These are phyloP conservation scores for Perizoma affinitatum DNA, from an alignment of 2,888 invertebrate genomes.

Conservation along the genomic window DNA sequence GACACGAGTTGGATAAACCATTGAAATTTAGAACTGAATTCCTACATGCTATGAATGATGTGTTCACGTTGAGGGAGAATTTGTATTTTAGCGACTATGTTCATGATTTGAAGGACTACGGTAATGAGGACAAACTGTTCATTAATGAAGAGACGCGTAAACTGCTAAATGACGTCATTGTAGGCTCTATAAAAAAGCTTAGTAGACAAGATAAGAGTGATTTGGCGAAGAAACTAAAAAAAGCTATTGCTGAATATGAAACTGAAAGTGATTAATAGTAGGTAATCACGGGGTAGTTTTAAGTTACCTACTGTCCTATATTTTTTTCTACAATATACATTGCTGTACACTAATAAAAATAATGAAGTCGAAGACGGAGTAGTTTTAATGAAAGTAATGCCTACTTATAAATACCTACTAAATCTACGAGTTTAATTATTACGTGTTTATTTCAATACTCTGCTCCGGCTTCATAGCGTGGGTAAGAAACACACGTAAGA, in stretches of 20 bases:
- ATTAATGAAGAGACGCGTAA: slow-evolving; percentile 42
- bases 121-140: slow-evolving; percentile 32
- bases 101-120: slow-evolving; percentile 42
- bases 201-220: slow-evolving; percentile 35
- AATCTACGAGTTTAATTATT: too few relatives aligned
- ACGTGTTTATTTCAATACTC: too few relatives aligned
- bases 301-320: too few relatives aligned
- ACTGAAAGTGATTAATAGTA: not conserved
- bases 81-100: slow-evolving; percentile 58
- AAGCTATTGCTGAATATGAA: slow-evolving; percentile 52
- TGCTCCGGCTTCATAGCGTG: too few relatives aligned
- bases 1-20: slow-evolving; percentile 40
- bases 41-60: slow-evolving; percentile 53
- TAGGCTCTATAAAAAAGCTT: slow-evolving; percentile 38
- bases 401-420: too few relatives aligned
- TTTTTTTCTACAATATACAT: too few relatives aligned
- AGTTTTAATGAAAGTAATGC: too few relatives aligned
- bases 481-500: too few relatives aligned
- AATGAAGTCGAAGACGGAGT: too few relatives aligned
- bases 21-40: slow-evolving; percentile 45
- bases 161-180: slow-evolving; percentile 42
- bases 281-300: too few relatives aligned
- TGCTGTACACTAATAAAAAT: too few relatives aligned
- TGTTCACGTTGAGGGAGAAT: slow-evolving; percentile 53
- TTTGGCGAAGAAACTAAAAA: slow-evolving; percentile 45